Base-by-base conservation (phyloP, 2,888 invertebrate species). In the Ctenicera cuprea region DNA sequence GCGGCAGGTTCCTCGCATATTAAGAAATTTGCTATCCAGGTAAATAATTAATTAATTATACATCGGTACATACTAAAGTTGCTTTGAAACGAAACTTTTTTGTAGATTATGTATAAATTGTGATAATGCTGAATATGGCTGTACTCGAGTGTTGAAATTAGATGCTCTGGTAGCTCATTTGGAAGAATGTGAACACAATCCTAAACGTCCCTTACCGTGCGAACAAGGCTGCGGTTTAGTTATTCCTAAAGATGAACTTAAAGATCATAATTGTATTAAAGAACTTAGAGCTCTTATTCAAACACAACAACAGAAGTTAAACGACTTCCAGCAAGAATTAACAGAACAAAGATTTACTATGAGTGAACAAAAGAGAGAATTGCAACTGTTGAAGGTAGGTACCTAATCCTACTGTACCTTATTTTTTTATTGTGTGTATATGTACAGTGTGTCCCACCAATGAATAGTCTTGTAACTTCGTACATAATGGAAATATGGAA, bases 211-310 rank as follows among this genome's bases (percentile, higher is more conserved):
- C 14, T 92, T 97, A 83, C 94, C 95, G 43, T 98, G 98, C 87
- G 97, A 97, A 83, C 93, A 94, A 79, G 98, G 98, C 18, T 98
- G 98, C 84, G 97, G 97, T 20, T 91, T 97, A 59, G 94, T 97
- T 67, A 95, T 98, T 83, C 97, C 98, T 9, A 98, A 97, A 88
- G 97, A 98, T 88, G 97, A 97, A 87, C 87, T 97, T 0, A 94
- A 95, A 85, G 96, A 96, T 81, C 98, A 98, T 87, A 97, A 98
- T 86, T 98, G 98, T 86, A 94, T 97, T 16, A 90, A 94, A 73
- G 97, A 97, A 86, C 87, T 98, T 30, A 90, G 97, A 41, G 91
- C 93, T 7, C 88, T 97, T 54, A 94, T 97, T 76, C 93, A 94
- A 73, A 93, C 94, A 12, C 97, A 97, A 84, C 95, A 97, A 80